These are phyloP conservation scores for Arrhopalites spinosus DNA, from an alignment of 2,888 invertebrate species.

Conservation along the genomic window DNA sequence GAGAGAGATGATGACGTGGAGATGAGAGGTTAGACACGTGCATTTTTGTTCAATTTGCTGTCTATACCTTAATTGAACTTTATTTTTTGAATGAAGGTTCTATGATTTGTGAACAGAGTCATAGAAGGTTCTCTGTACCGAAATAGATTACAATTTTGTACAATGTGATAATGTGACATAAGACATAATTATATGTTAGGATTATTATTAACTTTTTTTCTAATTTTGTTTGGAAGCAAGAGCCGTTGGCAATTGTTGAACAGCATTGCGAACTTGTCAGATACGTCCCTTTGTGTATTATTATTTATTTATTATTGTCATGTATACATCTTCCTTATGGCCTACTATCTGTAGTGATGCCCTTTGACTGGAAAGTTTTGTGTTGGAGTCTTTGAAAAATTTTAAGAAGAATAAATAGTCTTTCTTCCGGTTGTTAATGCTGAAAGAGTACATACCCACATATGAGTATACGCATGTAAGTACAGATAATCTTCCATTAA, in stretches of 20 bases:
- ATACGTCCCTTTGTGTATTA: too few relatives aligned
- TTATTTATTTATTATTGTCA: too few relatives aligned
- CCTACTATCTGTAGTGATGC: too few relatives aligned
- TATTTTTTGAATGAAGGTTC: background rate
- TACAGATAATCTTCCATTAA: too few relatives aligned
- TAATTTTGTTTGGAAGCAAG: background rate
- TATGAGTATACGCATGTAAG: too few relatives aligned
- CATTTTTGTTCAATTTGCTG: background rate
- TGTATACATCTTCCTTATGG: too few relatives aligned
- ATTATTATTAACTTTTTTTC: background rate
- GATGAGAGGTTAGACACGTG: slow-evolving; percentile 5
- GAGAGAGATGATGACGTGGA: background rate
- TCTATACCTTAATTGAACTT: background rate
- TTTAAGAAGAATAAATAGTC: background rate
- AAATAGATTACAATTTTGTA: background rate
- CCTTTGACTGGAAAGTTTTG: too few relatives aligned
- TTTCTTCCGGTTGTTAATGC: slow-evolving; percentile 17
- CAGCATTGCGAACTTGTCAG: background rate
- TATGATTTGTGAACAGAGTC: background rate
- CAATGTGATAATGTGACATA: background rate
- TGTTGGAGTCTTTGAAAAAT: too few relatives aligned
- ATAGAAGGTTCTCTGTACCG: background rate
- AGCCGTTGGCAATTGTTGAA: background rate
- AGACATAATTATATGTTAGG: slow-evolving; percentile 16
- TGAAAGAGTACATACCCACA: too few relatives aligned